phyloP scores from a whole-genome alignment of 2,113 vertebrate species.

The Macquaria ambigua region DNA sequence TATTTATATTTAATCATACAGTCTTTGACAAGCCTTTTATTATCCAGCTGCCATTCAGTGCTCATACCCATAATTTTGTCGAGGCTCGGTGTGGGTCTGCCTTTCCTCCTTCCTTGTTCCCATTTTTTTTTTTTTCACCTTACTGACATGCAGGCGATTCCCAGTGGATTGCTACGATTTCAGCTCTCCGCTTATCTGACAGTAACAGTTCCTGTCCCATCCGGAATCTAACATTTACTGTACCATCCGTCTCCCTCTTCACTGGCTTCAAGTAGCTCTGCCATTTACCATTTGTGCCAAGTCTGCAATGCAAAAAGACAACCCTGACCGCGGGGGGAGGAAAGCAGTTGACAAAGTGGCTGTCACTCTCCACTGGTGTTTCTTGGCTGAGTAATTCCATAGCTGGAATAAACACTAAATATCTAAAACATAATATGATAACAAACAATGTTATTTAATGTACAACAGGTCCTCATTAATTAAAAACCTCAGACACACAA shows the following conservation, averaged over 20 bases:
- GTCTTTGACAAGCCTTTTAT: conserved; percentile 20
- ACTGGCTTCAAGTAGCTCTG: conserved; percentile 69
- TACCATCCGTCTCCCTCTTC: conserved; percentile 60
- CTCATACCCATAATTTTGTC: neutral
- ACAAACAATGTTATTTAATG: conserved; percentile 47
- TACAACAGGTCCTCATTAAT: conserved; percentile 56
- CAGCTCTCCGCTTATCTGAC: conserved; percentile 76
- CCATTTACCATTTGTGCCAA: conserved; percentile 75
- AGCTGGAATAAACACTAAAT: conserved; percentile 52
- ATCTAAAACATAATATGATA: conserved; percentile 42
- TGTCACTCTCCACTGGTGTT: conserved; percentile 67
- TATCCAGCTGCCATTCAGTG: conserved; percentile 12
- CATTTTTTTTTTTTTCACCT: conserved; percentile 47
- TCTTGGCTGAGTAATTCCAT: conserved; percentile 60
- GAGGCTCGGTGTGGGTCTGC: conserved; percentile 14
- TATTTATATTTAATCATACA: conserved; percentile 11
- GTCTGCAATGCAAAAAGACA: conserved; percentile 73
- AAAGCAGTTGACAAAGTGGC: conserved; percentile 66
- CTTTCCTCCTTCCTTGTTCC: conserved; percentile 33
- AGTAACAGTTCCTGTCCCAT: conserved; percentile 72
- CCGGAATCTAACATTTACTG: conserved; percentile 77
- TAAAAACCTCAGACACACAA: conserved; percentile 24
- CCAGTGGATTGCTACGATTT: conserved; percentile 59
- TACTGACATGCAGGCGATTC: conserved; percentile 70
- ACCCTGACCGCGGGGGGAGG: conserved; percentile 53